Percentiles rank a stretch among this genome's conserved stretches.
Conservation (phyloP, 2,113 vertebrate species). For the Odobenus rosmarus region DNA sequence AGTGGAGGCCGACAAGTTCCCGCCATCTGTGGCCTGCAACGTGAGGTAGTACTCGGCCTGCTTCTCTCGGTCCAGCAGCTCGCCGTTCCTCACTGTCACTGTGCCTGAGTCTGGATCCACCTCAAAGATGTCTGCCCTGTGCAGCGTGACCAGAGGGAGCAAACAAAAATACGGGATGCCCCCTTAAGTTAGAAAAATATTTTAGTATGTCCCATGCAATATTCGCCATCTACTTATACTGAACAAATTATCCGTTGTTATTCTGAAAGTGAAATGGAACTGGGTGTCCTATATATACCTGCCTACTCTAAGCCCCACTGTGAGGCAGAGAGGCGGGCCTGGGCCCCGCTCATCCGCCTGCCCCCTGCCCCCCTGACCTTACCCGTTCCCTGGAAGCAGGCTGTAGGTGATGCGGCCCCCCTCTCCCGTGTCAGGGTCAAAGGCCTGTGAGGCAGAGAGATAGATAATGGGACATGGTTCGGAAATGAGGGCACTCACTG, state of each 20-base stretch:
- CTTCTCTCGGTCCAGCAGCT: constrained; percentile 89
- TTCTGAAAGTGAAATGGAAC: not conserved
- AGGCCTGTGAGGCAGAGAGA: constrained; percentile 86
- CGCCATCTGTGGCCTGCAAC: constrained; percentile 90
- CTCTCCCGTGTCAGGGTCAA: constrained; percentile 90
- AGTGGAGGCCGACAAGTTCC: constrained; percentile 80
- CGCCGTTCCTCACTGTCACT: constrained; percentile 84
- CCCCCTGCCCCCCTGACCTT: not conserved
- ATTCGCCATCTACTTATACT: not conserved
- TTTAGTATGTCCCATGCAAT: fast-evolving
- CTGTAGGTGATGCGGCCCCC: constrained; percentile 89
- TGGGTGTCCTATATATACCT: not conserved
- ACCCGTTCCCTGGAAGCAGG: constrained; percentile 92
- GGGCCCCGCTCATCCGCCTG: not conserved
- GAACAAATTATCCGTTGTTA: not conserved
- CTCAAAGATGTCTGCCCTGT: constrained; percentile 85
- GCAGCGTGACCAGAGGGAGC: not conserved
- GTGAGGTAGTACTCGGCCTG: constrained; percentile 88
- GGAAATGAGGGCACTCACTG: no score
- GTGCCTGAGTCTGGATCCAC: constrained; percentile 83
- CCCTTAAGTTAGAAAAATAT: not conserved
- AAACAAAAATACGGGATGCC: not conserved
- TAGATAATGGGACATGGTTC: fast-evolving
- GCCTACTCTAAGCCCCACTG: not conserved
- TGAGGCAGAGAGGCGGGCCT: not conserved